phyloP scores from a whole-genome alignment of 2,797 vertebrate genomes.

The Mormyrus hasselquistii region DNA sequence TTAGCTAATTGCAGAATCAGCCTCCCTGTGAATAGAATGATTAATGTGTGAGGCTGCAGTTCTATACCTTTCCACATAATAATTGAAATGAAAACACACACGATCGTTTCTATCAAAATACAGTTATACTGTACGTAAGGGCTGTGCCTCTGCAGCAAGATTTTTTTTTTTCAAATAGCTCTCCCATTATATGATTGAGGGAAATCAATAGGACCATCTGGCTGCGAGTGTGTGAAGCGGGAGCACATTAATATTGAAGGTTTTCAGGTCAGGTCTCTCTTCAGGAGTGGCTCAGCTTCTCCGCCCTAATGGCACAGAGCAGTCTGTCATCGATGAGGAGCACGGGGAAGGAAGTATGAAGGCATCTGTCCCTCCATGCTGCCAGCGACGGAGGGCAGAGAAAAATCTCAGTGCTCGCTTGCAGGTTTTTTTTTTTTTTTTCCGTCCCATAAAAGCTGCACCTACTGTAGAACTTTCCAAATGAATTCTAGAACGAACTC shows the following conservation, averaged over 20 bases:
- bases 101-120: conserved; percentile 6
- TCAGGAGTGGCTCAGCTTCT: conserved; percentile 5
- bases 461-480: background rate
- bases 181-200: conserved; percentile 18
- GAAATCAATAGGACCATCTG: conserved; percentile 26
- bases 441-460: background rate
- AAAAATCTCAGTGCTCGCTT: background rate
- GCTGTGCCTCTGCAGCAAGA: background rate
- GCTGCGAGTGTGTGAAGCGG: background rate
- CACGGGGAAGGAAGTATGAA: background rate
- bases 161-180: conserved; percentile 11
- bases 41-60: background rate
- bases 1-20: background rate
- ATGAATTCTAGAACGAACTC: background rate
- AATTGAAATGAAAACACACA: background rate
- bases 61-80: background rate
- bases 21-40: background rate
- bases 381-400: background rate
- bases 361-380: background rate
- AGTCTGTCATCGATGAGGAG: background rate
- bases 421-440: background rate
- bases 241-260: conserved; percentile 23
- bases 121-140: conserved; percentile 3
- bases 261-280: background rate
- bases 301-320: conserved; percentile 17